These are phyloP conservation scores for Panopea generosa DNA, from an alignment of 2,888 invertebrate species.

Conservation along the genomic window DNA sequence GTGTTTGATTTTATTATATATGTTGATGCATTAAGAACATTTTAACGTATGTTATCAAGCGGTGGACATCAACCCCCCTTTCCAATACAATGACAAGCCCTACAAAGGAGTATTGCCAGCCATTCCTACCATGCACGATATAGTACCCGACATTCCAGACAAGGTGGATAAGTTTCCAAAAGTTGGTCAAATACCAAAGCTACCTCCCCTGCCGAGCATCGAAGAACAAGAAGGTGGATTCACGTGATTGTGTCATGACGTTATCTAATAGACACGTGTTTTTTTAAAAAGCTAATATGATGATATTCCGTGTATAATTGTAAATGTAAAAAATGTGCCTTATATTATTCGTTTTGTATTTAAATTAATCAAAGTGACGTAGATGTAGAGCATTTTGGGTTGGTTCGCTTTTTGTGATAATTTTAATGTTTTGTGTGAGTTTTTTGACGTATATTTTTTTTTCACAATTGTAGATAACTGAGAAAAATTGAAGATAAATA, in stretches of 20 bases:
- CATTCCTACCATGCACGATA: slow-evolving; percentile 13
- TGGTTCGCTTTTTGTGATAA: neutral
- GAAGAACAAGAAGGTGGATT: slow-evolving; percentile 64
- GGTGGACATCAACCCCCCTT: slow-evolving; percentile 54
- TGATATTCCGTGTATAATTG: neutral
- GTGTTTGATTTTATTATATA: too few relatives aligned
- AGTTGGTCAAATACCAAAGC: slow-evolving; percentile 54
- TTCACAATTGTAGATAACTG: too few relatives aligned
- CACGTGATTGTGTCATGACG: slow-evolving; percentile 6
- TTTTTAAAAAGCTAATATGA: slow-evolving; percentile 2
- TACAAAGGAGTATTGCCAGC: slow-evolving; percentile 51
- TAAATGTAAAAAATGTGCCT: neutral
- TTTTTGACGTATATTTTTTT: too few relatives aligned
- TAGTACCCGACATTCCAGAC: slow-evolving; percentile 28
- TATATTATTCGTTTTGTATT: neutral
- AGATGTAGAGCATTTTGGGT: too few relatives aligned
- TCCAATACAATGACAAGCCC: slow-evolving; percentile 48
- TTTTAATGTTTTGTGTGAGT: too few relatives aligned
- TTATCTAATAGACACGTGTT: slow-evolving; percentile 20
- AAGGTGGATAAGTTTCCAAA: slow-evolving; percentile 55
- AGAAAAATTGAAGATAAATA: too few relatives aligned
- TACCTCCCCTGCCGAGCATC: slow-evolving; percentile 61
- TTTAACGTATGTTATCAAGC: slow-evolving; percentile 20
- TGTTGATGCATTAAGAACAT: too few relatives aligned
- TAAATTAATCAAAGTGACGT: too few relatives aligned